Evolutionary conservation across 2,797 vertebrate species (phyloP).

Genomic region (Macropus fuliginosus): DNA sequence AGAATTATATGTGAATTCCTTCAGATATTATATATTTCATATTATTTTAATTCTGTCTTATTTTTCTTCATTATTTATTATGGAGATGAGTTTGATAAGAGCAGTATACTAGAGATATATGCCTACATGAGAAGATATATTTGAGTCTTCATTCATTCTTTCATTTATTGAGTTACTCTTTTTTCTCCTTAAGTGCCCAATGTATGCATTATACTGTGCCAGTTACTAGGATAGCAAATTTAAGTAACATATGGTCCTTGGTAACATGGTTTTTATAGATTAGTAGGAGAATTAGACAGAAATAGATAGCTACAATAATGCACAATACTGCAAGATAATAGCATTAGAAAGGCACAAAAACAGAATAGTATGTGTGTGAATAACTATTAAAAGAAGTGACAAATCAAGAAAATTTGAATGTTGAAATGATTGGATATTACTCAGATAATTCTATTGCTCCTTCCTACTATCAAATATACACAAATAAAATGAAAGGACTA

Average conservation of each 20-base stretch:
- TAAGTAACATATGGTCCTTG: neutral
- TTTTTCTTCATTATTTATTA: neutral
- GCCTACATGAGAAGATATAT: neutral
- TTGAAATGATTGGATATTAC: neutral
- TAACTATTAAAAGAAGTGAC: neutral
- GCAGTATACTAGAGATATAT: neutral
- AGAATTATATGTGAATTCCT: neutral
- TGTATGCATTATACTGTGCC: neutral
- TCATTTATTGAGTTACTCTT: neutral
- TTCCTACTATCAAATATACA: neutral
- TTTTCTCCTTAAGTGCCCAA: neutral
- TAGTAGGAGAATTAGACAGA: neutral
- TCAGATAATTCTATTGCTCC: neutral
- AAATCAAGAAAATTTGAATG: neutral
- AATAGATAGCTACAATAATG: neutral
- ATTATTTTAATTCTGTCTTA: neutral
- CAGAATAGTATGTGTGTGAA: neutral
- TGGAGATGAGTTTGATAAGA: neutral
- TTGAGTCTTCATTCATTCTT: neutral
- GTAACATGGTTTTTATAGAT: neutral
- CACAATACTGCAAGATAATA: neutral
- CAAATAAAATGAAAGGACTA: neutral
- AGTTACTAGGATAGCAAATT: neutral
- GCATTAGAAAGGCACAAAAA: neutral
- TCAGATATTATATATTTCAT: neutral